Evolutionary conservation across 2,888 invertebrate species (phyloP).

Genomic region (Stenurella melanura): DNA sequence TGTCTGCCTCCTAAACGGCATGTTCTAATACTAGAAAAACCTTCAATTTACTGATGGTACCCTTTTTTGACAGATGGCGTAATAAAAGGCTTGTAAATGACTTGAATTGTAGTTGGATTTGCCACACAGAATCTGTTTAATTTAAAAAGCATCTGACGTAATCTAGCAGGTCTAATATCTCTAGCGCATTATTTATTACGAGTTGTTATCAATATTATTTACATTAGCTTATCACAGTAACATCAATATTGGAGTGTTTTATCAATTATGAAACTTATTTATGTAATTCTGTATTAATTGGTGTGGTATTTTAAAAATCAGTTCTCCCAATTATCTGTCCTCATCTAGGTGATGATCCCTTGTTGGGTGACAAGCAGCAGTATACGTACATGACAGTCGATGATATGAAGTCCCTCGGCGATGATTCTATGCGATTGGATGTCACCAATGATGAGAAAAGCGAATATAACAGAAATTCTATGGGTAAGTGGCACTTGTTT

Average conservation of each 20-base stretch:
- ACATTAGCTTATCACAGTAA: slow-evolving; percentile 25
- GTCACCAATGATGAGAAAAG: slow-evolving; percentile 72
- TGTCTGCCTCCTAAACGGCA: too few species aligned
- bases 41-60: too few species aligned
- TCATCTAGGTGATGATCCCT: slow-evolving; percentile 80
- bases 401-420: slow-evolving; percentile 85
- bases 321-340: neutral
- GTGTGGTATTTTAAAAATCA: slow-evolving; percentile 7
- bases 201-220: slow-evolving; percentile 37
- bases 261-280: slow-evolving; percentile 30
- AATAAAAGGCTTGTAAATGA: neutral
- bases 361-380: slow-evolving; percentile 81
- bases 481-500: slow-evolving; percentile 64
- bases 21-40: too few species aligned
- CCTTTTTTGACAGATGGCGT: neutral
- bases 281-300: slow-evolving; percentile 34
- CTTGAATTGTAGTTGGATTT: neutral
- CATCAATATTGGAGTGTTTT: slow-evolving; percentile 39
- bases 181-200: slow-evolving; percentile 25
- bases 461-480: slow-evolving; percentile 71
- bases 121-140: neutral
- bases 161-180: slow-evolving; percentile 1
- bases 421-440: slow-evolving; percentile 79
- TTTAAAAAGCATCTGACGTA: neutral
- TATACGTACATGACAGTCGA: slow-evolving; percentile 89